These are phyloP conservation scores for Epinotia ramella DNA, from an alignment of 2,888 invertebrate genomes.

Conservation along the genomic window DNA sequence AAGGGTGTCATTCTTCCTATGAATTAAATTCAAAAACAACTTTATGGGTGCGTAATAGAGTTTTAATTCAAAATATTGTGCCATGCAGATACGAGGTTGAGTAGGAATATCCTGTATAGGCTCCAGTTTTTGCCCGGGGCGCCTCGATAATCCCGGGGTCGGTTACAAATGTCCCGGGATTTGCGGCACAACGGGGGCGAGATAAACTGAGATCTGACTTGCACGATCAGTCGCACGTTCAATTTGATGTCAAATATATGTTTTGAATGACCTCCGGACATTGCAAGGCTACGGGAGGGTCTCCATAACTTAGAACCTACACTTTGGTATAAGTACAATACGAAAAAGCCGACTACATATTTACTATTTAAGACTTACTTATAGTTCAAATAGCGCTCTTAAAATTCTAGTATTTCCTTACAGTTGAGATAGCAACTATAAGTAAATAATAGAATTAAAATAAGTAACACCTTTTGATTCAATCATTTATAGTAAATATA, in stretches of 20 bases:
- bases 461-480: no score
- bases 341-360: no score
- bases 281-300: background rate
- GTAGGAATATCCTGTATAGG: slow-evolving; percentile 42
- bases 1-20: background rate
- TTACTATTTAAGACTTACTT: no score
- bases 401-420: no score
- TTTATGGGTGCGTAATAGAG: background rate
- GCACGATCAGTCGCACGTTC: slow-evolving; percentile 31
- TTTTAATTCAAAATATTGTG: slow-evolving; percentile 51
- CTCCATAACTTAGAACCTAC: background rate
- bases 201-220: slow-evolving; percentile 58
- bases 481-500: no score
- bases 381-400: no score
- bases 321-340: no score
- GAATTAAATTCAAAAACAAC: background rate
- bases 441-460: no score
- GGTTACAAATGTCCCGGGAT: slow-evolving; percentile 73
- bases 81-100: slow-evolving; percentile 18
- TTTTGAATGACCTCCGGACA: slow-evolving; percentile 12
- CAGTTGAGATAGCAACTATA: no score
- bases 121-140: slow-evolving; percentile 75
- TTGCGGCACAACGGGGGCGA: slow-evolving; percentile 63
- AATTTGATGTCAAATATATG: slow-evolving; percentile 27
- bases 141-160: slow-evolving; percentile 68